Percentiles rank a stretch among this genome's conserved stretches.
Evolutionary conservation across 2,888 invertebrate genomes (phyloP).

Genomic region (Anthophora plumipes): DNA sequence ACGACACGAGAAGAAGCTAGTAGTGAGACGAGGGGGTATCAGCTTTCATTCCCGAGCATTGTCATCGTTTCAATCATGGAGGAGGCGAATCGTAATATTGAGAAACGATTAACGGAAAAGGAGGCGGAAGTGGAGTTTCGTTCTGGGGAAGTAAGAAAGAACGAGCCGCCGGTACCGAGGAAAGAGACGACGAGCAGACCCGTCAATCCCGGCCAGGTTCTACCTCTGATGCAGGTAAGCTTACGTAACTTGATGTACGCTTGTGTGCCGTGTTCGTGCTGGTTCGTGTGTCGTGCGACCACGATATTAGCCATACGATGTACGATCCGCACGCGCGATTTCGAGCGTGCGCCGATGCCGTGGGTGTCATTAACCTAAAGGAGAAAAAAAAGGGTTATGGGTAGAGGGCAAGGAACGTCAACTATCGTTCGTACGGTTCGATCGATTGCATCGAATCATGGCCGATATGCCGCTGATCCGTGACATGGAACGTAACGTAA

Average conservation of each 20-base stretch:
- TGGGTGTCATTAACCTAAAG: conserved; percentile 43
- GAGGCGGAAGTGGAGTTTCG: conserved; percentile 13
- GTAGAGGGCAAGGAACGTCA: neutral
- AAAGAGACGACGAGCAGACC: conserved; percentile 30
- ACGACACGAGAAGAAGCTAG: neutral
- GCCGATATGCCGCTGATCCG: neutral
- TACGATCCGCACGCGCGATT: conserved; percentile 14
- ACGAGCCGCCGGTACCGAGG: conserved; percentile 23
- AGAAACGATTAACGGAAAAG: conserved; percentile 25
- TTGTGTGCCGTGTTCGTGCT: neutral
- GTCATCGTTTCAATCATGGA: conserved; percentile 49
- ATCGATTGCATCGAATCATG: conserved; percentile 24
- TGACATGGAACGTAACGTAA: neutral
- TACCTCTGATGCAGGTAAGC: conserved; percentile 78
- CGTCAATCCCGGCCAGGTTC: conserved; percentile 54
- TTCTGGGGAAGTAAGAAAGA: neutral
- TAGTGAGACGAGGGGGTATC: conserved; percentile 10
- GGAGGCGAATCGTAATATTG: conserved; percentile 31
- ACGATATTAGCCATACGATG: conserved; percentile 14
- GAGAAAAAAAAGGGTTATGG: neutral
- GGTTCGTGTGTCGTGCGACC: conserved; percentile 14
- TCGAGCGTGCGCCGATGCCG: conserved; percentile 17
- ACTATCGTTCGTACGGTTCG: neutral
- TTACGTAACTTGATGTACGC: conserved; percentile 62
- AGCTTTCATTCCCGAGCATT: neutral